Base-by-base conservation (phyloP, 1,140 invertebrate genomes). In the Pararge aegeria region DNA sequence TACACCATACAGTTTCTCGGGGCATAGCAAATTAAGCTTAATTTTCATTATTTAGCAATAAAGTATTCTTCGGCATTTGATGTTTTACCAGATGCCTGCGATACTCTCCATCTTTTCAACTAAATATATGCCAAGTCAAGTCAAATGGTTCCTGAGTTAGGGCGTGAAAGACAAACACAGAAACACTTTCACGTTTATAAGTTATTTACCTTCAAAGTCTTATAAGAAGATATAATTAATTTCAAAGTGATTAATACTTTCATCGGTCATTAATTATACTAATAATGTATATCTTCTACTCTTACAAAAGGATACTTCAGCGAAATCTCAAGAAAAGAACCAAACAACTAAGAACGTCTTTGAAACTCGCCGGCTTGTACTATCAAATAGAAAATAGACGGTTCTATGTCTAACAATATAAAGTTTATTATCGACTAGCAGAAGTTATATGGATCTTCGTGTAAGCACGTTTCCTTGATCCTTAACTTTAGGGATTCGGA, bases 391-490 rank as follows among this genome's bases (percentile, higher is more conserved):
- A 9, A 46, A 20, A 19, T 46, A 20, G 6, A 24, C 1, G 20
- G 21, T 34, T 16, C 50, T 50, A 40, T 50, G 1, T 1, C n/a
- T 0, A 30, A 0, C 9, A 13, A 1, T 0, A 50, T 57, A 57
- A 50, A 34, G 30, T n/a, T 21, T 50, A 42, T 27, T 20, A 37
- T 57, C 1, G 21, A 7, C 0, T 34, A 34, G 30, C 18, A 38
- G 15, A 19, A 19, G 19, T 19, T n/a, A 27, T 51, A 29, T 1
- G 46, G 24, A 34, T 59, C 24, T 44, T 52, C 40, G 24, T 44
- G 56, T 59, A 51, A 59, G 48, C 49, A 52, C 49, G 49, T 40
- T 59, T 52, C 56, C 56, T 59, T 59, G 55, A 59, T 59, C 56
- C 56, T 59, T 59, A 59, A 59, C 56, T 59, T 59, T 59, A 59